Conservation (phyloP, 2,113 vertebrate species). For the Speoplatyrhinus poulsoni region DNA sequence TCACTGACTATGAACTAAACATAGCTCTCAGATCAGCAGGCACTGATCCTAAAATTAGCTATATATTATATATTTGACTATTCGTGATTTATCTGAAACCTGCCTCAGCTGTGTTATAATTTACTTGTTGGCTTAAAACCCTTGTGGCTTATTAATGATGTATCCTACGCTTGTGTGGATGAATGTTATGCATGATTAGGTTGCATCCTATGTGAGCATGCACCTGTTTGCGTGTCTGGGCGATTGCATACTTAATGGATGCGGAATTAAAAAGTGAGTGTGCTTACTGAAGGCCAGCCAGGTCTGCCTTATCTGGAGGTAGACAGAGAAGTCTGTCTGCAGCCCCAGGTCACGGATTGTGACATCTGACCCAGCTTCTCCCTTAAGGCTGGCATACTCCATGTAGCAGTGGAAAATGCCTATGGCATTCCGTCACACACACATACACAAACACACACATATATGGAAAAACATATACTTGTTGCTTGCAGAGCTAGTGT, state of each 20-base stretch:
- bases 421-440: slow-evolving; percentile 45
- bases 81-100: too few relatives aligned
- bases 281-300: slow-evolving; percentile 92
- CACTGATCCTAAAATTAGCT: too few relatives aligned
- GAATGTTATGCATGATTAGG: too few relatives aligned
- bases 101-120: too few relatives aligned
- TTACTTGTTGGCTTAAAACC: too few relatives aligned
- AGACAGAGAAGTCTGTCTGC: slow-evolving; percentile 89
- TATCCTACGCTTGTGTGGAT: too few relatives aligned
- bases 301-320: slow-evolving; percentile 91
- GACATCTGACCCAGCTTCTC: slow-evolving; percentile 80
- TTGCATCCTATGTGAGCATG: too few relatives aligned
- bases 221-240: not conserved
- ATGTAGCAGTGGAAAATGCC: slow-evolving; percentile 93
- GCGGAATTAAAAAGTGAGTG: not conserved
- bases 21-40: too few relatives aligned
- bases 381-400: slow-evolving; percentile 81
- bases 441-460: not conserved
- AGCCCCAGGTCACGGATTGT: slow-evolving; percentile 88
- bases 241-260: not conserved
- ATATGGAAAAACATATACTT: not conserved
- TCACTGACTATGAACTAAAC: not conserved
- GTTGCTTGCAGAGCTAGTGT: too few relatives aligned
- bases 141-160: too few relatives aligned
- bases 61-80: too few relatives aligned